Evolutionary conservation across 2,888 invertebrate species (phyloP), one percentile per base, ranked within the genome.

Genomic region (Drosophila rellima): DNA sequence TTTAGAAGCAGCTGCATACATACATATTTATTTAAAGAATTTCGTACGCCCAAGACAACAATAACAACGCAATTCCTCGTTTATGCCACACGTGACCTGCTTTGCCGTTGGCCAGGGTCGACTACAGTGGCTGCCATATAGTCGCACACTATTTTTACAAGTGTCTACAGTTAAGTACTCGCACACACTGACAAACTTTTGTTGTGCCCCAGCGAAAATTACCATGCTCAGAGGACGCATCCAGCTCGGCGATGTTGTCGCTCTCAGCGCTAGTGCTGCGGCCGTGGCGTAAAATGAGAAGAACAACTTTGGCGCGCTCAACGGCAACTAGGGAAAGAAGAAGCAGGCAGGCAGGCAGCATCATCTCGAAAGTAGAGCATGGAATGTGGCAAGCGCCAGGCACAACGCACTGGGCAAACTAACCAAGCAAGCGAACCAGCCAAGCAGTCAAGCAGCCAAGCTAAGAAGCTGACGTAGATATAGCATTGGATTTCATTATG

Each of bases 31-130:
- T 85, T 83, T 85, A 81, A 81, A 74, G 78, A 87, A 80, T 60
- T 70, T 75, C 65, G 57, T 64, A 70, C 78, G 62, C 69, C 64
- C 70, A 74, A 69, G 56, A 73, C 70, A 83, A 74, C 56, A 55
- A 55, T 40, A 62, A 48, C 62, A 65, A 31, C 51, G 88, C 85
- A 84, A 71, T 71, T 70, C 74, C 84, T 87, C 84, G 84, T 73
- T 77, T 83, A 75, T 78, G 78, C 69, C 86, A 85, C 89, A 86
- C 86, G 88, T 86, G 86, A 86, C 86, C 86, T 87, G 86, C 89
- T 86, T 82, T 85, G 77, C 83, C 72, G 70, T 76, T 68, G 89
- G 80, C 89, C 89, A 88, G 85, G 88, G 85, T 86, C 85, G 88
- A 42, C 71, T 48, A 71, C 69, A 88, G 82, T 88, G 80, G 50